Conservation (phyloP, 2,797 vertebrate species). For the Antennarius maculatus region DNA sequence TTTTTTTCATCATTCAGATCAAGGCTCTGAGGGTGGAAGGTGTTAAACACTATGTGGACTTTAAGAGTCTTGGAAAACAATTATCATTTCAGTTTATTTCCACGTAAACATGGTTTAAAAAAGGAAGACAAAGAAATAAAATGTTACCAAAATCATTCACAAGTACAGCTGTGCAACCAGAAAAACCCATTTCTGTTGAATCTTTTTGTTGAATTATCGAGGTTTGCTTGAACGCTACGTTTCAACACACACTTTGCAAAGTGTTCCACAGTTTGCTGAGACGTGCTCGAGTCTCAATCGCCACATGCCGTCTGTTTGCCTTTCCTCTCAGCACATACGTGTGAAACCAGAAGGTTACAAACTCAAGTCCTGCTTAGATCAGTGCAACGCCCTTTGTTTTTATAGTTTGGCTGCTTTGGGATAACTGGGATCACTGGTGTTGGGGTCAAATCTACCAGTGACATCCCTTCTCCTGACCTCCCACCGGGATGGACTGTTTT, state of each 20-base stretch:
- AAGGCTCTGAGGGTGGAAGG: neutral
- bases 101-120: neutral
- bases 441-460: too few species aligned
- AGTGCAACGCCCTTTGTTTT: neutral
- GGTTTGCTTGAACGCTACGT: neutral
- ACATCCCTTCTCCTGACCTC: constrained; percentile 29
- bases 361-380: constrained; percentile 18
- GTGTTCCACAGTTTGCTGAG: constrained; percentile 55
- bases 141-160: neutral
- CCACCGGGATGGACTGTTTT: constrained; percentile 42
- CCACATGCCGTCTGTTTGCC: constrained; percentile 54
- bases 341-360: constrained; percentile 52
- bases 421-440: neutral
- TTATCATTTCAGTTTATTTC: neutral
- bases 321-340: constrained; percentile 46
- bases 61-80: neutral
- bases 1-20: neutral
- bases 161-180: too few species aligned
- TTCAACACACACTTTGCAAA: constrained; percentile 1
- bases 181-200: too few species aligned
- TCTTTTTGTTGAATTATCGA: neutral
- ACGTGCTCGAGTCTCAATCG: constrained; percentile 39
- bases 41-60: neutral
- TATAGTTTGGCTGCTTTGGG: neutral
- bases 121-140: neutral